Evolutionary conservation across 2,113 vertebrate species (phyloP).

Genomic region (Bujurquina vittata): DNA sequence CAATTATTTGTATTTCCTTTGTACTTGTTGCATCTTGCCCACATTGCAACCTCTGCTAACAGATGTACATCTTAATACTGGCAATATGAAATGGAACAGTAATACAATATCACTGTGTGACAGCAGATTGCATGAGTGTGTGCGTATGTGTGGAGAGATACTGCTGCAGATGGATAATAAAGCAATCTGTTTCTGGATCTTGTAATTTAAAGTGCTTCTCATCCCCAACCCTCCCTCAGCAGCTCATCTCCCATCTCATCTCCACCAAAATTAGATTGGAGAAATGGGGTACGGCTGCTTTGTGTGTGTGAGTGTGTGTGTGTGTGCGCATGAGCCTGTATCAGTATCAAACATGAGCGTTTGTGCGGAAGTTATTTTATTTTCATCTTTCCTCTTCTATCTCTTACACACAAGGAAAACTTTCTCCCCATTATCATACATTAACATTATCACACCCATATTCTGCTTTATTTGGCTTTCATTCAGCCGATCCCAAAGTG

Average conservation of each 20-base stretch:
- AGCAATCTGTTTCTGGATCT: constrained; percentile 76
- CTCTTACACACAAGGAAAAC: constrained; percentile 30
- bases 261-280: constrained; percentile 73
- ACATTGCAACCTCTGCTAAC: constrained; percentile 17
- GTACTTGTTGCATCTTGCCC: constrained; percentile 30
- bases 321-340: background rate
- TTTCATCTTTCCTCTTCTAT: constrained; percentile 9
- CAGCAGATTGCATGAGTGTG: constrained; percentile 53
- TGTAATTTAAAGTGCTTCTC: constrained; percentile 70
- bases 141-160: constrained; percentile 39
- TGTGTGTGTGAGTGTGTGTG: background rate
- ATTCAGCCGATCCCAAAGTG: constrained; percentile 19
- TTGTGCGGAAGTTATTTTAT: background rate
- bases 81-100: constrained; percentile 53
- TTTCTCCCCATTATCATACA: constrained; percentile 50
- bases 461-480: constrained; percentile 60
- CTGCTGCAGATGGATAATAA: constrained; percentile 71
- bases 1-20: background rate
- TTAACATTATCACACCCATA: constrained; percentile 48
- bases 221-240: constrained; percentile 40
- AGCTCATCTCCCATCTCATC: constrained; percentile 75
- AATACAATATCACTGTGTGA: constrained; percentile 58
- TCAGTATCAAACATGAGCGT: background rate
- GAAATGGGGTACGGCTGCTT: constrained; percentile 10
- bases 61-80: constrained; percentile 38